Percentiles rank a stretch among this genome's conserved stretches.
Conservation (phyloP, 2,113 vertebrate species). For the Saccopteryx bilineata region DNA sequence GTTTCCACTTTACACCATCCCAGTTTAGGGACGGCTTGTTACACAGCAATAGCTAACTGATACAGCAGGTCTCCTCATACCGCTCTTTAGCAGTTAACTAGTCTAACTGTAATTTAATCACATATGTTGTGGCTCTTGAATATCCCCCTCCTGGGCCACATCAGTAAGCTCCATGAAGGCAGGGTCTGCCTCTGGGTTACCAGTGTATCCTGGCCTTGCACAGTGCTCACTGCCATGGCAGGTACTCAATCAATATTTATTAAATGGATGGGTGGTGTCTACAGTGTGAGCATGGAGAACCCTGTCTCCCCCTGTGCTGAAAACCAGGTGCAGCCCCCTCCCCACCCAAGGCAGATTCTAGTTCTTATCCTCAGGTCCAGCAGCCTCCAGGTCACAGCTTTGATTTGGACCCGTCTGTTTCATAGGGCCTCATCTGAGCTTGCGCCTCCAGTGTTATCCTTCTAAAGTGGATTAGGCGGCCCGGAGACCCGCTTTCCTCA, state of each 20-base stretch:
- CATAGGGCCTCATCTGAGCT: not conserved
- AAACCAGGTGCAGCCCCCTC: not conserved
- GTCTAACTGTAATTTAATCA: not conserved
- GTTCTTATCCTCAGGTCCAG: not conserved
- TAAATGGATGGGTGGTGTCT: fast-evolving
- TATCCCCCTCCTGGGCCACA: fast-evolving
- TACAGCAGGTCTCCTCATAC: not conserved
- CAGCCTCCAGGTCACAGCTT: not conserved
- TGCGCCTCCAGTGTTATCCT: not conserved
- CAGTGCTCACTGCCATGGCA: not conserved
- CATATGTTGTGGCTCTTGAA: no score
- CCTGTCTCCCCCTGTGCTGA: not conserved
- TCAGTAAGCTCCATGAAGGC: not conserved
- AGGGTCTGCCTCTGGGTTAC: not conserved
- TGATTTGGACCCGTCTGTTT: not conserved
- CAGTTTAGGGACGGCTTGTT: not conserved
- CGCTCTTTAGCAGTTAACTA: not conserved
- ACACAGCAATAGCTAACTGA: not conserved
- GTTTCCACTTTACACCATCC: not conserved
- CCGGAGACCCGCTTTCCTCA: not conserved
- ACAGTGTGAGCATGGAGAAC: not conserved
- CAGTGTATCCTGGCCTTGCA: fast-evolving
- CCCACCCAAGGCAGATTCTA: fast-evolving
- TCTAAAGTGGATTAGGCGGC: slow-evolving; percentile 78
- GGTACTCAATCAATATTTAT: not conserved